Evolutionary conservation across 37 sponge, comb jelly and placozoan genomes (phyloP).

Genomic region (Amphimedon queenslandica): DNA sequence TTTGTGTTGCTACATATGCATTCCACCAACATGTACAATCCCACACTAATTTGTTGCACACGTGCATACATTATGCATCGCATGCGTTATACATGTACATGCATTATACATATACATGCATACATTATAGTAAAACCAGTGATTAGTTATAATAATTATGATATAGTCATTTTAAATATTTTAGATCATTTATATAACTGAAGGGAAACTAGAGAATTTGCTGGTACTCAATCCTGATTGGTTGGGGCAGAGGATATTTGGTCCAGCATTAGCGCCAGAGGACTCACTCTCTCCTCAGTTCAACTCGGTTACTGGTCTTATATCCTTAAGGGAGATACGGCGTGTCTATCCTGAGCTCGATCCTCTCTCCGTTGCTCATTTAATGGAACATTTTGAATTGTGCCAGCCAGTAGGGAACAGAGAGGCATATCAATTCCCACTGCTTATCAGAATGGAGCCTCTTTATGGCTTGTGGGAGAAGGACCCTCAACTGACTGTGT

Average conservation of each 20-base stretch:
- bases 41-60: too few species aligned
- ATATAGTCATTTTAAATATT: neutral
- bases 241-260: conserved; percentile 72
- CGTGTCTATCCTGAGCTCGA: conserved; percentile 66
- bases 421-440: conserved; percentile 65
- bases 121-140: neutral
- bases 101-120: neutral
- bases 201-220: conserved; percentile 50
- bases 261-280: conserved; percentile 75
- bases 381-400: conserved; percentile 87
- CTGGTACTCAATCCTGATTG: conserved; percentile 78
- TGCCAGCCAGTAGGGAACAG: conserved; percentile 31
- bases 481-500: conserved; percentile 55
- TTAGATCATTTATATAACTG: conserved; percentile 63
- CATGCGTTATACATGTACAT: conserved; percentile 1
- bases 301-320: conserved; percentile 67
- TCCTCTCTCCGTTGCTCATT: conserved; percentile 53
- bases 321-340: conserved; percentile 46
- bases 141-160: neutral
- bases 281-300: conserved; percentile 53
- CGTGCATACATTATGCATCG: neutral
- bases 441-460: conserved; percentile 70
- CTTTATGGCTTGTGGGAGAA: conserved; percentile 83
- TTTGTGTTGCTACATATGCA: too few species aligned
- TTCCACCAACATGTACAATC: too few species aligned